These are phyloP conservation scores for Acanthococcus lagerstroemiae DNA, from an alignment of 2,888 invertebrate species.

Conservation along the genomic window DNA sequence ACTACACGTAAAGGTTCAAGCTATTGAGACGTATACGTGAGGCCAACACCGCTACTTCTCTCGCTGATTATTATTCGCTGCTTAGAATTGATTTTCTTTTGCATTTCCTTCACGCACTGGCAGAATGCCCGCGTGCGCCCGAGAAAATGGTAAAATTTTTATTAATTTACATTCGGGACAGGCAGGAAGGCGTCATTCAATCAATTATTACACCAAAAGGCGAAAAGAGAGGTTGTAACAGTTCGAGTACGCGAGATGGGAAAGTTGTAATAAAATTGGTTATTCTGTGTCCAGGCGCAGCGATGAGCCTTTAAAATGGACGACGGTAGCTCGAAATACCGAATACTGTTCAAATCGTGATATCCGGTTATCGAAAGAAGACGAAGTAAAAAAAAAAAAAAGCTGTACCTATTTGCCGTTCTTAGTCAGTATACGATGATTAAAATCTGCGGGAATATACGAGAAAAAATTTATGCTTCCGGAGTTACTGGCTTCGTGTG, in stretches of 20 bases:
- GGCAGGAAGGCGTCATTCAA: slow-evolving; percentile 18
- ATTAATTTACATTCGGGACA: slow-evolving; percentile 21
- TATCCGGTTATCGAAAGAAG: not conserved
- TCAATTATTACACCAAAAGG: slow-evolving; percentile 12
- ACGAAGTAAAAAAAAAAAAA: not conserved
- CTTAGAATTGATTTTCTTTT: slow-evolving; percentile 17
- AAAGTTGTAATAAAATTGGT: slow-evolving; percentile 1
- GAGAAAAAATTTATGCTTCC: too few species aligned
- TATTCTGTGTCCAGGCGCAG: slow-evolving; percentile 4
- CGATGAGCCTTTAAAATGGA: not conserved
- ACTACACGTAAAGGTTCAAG: not conserved
- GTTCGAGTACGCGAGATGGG: not conserved
- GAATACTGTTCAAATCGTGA: not conserved
- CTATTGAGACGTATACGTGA: not conserved
- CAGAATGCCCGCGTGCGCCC: slow-evolving; percentile 15
- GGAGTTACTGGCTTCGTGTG: too few species aligned
- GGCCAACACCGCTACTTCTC: not conserved
- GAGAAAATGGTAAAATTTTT: slow-evolving; percentile 13
- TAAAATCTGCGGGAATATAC: not conserved
- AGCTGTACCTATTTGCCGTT: not conserved
- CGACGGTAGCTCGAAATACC: not conserved
- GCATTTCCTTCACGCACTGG: slow-evolving; percentile 25
- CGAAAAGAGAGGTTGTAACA: not conserved
- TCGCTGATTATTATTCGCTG: slow-evolving; percentile 24
- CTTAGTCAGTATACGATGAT: not conserved